Evolutionary conservation across 2,113 vertebrate species (phyloP), one percentile per base, ranked within the genome.

Genomic region (Lutjanus erythropterus): DNA sequence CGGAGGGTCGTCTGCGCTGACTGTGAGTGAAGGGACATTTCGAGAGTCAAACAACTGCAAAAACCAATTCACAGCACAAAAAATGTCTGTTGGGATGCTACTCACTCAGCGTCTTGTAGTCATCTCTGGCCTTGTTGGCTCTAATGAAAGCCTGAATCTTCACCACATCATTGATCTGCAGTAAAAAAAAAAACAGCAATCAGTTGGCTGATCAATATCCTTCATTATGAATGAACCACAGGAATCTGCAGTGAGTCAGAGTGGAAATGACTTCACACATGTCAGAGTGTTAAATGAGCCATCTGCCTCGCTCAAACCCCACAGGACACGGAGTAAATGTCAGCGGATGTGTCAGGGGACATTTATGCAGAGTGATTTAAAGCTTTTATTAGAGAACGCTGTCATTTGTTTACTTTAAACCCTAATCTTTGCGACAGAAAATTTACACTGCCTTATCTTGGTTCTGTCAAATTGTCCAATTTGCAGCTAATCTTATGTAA

Each of bases 21-120:
- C 94, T 94, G 87, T 1, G 25, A 37, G 41, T 14, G n/a, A 23
- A 14, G 18, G 31, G 25, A 41, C 33, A 59, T 15, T 23, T 66
- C 5, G 14, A 56, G 8, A 66, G 47, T 81, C 21, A 75, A 1
- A 15, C 9, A 8, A 52, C 15, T 4, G 0, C 25, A 14, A 6
- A 15, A 61, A 9, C 8, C 12, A 23, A 29, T 8, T 14, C 21
- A 60, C 0, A 21, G 19, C 11, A 16, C 18, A 49, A 2, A 9
- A 8, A 64, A 21, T 3, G 14, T 59, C 9, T 6, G 27, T 47
- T 4, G 2, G 33, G 42, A 18, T 53, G 6, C 4, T 41, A 96
- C 98, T 97, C 92, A 99, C 98, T 99, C 68, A 99, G 96, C 4
- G 98, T 99, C 94, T 97, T 99, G 95, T 99, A 99, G 94, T 99